Percentiles rank a stretch among this genome's conserved stretches.
Evolutionary conservation across 23 tunicate species (phyloP).

Genomic region (Clavelina lepadiformis): DNA sequence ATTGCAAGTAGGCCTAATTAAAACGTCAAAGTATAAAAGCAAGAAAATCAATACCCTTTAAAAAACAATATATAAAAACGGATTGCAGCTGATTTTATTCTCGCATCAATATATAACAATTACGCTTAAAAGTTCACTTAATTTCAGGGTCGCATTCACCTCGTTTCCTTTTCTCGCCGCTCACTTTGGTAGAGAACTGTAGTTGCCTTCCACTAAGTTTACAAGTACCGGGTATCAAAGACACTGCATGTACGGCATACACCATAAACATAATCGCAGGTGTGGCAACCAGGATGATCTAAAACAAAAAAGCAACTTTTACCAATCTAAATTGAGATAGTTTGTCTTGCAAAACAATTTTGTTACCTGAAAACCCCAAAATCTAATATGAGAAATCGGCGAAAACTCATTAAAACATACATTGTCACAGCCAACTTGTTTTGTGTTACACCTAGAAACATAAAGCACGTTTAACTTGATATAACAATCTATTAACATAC

Average conservation of each 20-base stretch:
- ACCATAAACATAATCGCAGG: slow-evolving; percentile 67
- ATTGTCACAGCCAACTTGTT: slow-evolving; percentile 84
- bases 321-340: not conserved
- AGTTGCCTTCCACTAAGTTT: slow-evolving; percentile 19
- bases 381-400: slow-evolving; percentile 76
- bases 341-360: not conserved
- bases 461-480: not conserved
- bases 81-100: no score
- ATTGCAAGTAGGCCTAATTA: no score
- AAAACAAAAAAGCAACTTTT: not conserved
- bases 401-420: slow-evolving; percentile 87
- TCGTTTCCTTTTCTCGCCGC: no score
- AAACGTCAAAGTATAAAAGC: no score
- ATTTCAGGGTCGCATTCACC: no score
- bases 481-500: no score
- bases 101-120: no score
- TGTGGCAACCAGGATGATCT: slow-evolving; percentile 64
- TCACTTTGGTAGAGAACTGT: no score
- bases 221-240: slow-evolving; percentile 25
- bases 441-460: slow-evolving; percentile 67
- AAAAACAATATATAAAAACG: no score
- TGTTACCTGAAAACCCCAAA: slow-evolving; percentile 91
- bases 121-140: no score
- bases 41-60: no score
- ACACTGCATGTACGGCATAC: slow-evolving; percentile 57